Evolutionary conservation across 1,140 invertebrate species (phyloP), one percentile per base, ranked within the genome.

Genomic region (Lethrus apterus): DNA sequence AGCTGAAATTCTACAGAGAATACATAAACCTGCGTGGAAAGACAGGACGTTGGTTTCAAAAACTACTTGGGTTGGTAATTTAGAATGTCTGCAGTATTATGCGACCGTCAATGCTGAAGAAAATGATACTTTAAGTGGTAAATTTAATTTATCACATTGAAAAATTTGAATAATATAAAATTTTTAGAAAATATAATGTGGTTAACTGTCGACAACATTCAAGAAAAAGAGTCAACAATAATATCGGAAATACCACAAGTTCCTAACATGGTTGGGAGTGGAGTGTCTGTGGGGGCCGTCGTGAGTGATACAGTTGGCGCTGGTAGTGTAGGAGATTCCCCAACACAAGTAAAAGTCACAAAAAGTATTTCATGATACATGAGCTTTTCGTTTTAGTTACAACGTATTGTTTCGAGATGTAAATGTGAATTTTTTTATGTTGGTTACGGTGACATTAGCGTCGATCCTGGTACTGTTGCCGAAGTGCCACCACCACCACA

Each of bases 21-120:
- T 90, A 45, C 93, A 98, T 63, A 73, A 82, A n/a, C 89, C 93
- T 1, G 87, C 93, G 1, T 96, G 92, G 92, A 80, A 85, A 44
- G 83, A 93, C 57, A 73, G 84, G 49, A 88, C 89, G 11, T 72
- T 95, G 0, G 85, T 93, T 10, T 84, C 89, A 7, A 98, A 98
- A 71, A 91, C 88, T 1, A 94, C 93, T 0, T 98, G 94, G 93
- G 82, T 89, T 35, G 93, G 93, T 5, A 82, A 86, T 43, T 73
- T 99, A 1, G 91, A 96, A 64, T 93, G 93, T 67, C 97, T 99
- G 93, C 93, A 97, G 77, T 98, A 98, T 70, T 98, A 98, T 73
- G 93, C 93, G 2, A 97, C 93, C 19, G 93, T 97, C 18, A 89
- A 84, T 64, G 75, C 76, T 0, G 86, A 85, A 9, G 83, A 87